Evolutionary conservation across 1,140 invertebrate species (phyloP).

Genomic region (Cydia strobilella): DNA sequence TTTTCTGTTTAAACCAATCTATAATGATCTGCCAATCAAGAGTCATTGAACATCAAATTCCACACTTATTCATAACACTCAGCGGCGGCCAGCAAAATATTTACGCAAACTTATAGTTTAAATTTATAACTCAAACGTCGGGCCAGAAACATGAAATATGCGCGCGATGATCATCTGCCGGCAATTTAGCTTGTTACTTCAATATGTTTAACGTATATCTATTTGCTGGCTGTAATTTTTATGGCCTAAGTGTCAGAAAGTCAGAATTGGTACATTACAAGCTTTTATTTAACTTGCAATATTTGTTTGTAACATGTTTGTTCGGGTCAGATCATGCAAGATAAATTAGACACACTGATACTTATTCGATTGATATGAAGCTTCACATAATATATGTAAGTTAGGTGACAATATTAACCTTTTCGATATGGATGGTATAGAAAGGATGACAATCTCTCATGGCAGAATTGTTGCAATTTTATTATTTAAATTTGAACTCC

Average conservation of each 20-base stretch:
- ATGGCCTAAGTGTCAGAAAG: neutral
- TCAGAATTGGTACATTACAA: neutral
- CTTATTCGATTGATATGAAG: no score
- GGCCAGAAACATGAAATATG: constrained; percentile 2
- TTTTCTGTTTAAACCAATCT: neutral
- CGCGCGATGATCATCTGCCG: neutral
- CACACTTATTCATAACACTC: constrained; percentile 11
- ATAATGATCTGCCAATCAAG: neutral
- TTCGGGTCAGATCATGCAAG: no score
- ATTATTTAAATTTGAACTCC: no score
- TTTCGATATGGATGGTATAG: no score
- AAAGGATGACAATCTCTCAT: no score
- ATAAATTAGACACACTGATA: no score
- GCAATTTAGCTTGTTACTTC: neutral
- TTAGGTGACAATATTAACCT: no score
- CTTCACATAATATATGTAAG: no score
- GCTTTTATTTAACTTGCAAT: neutral
- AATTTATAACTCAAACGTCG: neutral
- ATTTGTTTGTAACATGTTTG: no score
- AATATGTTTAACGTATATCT: neutral
- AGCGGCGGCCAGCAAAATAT: neutral
- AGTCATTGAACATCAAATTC: constrained; percentile 7
- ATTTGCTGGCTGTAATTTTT: constrained; percentile 11
- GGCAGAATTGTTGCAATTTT: no score
- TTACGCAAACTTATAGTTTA: constrained; percentile 17